Base-by-base conservation (phyloP, 2,888 invertebrate genomes). In the Syritta pipiens region DNA sequence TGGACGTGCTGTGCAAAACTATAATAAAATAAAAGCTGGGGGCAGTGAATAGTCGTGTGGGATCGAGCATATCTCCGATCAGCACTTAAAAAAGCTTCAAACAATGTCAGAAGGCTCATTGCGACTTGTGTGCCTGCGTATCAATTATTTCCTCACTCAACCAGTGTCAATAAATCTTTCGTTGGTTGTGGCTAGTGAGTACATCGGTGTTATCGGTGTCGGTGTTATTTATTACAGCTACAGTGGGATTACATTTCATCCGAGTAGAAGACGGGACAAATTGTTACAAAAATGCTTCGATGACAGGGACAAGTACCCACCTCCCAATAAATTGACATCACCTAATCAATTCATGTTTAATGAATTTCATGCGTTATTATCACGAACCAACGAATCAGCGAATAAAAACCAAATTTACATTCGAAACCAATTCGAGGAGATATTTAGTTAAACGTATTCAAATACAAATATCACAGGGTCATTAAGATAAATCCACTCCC, bases 61-160 rank as follows among this genome's bases (percentile, higher is more conserved):
- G 63, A 77, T 53, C 77, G 60, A 59, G 35, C 46, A 46, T 77
- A 77, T 77, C 72, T 77, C 32, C 26, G 77, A 77, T 72, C 77
- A 77, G 77, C 63, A 72, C 71, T 77, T 42, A 48, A 26, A 22
- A 17, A n/a, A n/a, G 9, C 10, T 37, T 17, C 1, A 17, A 65
- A 59, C 53, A 77, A 77, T 77, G 76, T 77, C 76, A 77, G 59
- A 71, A 48, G 53, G 76, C 71, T 77, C 76, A 71, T 63, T 77
- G 71, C 26, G 63, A 63, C 44, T 53, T 26, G 19, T n/a, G 4
- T 10, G 48, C 14, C 6, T 44, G 51, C 19, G 17, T 71, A 76
- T 63, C 51, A 71, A 59, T 77, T 77, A 71, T 76, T 59, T 63
- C 46, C 37, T 53, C 57, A 53, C 51, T 63, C 46, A 59, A 77